phyloP scores from a whole-genome alignment of 2,797 vertebrate species.

The Gymnocypris eckloni region DNA sequence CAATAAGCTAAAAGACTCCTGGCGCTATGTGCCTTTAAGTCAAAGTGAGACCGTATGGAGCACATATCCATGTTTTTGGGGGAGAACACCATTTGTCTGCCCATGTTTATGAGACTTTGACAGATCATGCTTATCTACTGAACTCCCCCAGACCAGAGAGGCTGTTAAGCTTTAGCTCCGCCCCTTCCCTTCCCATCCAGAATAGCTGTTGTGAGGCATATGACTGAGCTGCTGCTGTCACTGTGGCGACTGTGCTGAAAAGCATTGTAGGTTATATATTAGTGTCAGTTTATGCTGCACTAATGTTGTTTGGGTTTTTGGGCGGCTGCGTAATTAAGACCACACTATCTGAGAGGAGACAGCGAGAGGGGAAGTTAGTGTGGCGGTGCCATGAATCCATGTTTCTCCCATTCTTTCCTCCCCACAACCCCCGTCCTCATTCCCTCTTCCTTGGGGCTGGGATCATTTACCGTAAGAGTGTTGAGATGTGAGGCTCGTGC shows the following conservation, averaged over 20 bases:
- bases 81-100: slow-evolving; percentile 44
- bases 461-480: slow-evolving; percentile 36
- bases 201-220: slow-evolving; percentile 15
- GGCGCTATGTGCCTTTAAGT: slow-evolving; percentile 7
- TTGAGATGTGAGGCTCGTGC: slow-evolving; percentile 6
- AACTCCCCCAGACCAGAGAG: slow-evolving; percentile 47
- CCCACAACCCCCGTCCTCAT: not conserved
- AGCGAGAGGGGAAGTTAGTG: slow-evolving; percentile 8
- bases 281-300: slow-evolving; percentile 44
- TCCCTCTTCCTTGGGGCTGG: not conserved
- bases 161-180: slow-evolving; percentile 40
- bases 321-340: slow-evolving; percentile 51
- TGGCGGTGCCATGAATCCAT: slow-evolving; percentile 26
- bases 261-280: slow-evolving; percentile 48
- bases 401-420: slow-evolving; percentile 9
- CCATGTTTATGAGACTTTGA: slow-evolving; percentile 55
- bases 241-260: slow-evolving; percentile 36
- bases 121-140: slow-evolving; percentile 54
- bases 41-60: slow-evolving; percentile 27
- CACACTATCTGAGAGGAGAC: slow-evolving; percentile 36
- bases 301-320: slow-evolving; percentile 60
- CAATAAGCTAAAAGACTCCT: slow-evolving; percentile 38
- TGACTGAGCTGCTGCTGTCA: slow-evolving; percentile 51
- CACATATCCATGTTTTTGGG: slow-evolving; percentile 35
- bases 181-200: slow-evolving; percentile 11